Base-by-base conservation (phyloP, 2,888 invertebrate species). In the Drosophila kanekoi region DNA sequence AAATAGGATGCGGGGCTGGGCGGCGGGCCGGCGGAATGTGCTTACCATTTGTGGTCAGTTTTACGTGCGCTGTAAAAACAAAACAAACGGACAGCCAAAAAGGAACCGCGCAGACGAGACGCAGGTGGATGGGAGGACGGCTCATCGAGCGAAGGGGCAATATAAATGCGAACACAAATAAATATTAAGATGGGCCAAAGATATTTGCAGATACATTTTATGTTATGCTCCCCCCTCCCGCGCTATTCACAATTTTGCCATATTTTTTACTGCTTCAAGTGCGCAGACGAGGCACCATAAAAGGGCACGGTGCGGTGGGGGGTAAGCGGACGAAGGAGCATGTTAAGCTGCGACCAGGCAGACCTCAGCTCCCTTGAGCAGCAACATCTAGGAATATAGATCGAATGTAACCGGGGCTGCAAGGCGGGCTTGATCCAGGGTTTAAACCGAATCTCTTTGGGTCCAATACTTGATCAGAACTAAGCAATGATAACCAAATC, bases 51-150 rank as follows among this genome's bases (percentile, higher is more conserved):
- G 87, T 77, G 82, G 82, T 87, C 82, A 83, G 64, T 87, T 84
- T 87, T 79, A 84, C 84, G 85, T 76, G 72, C 78, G 85, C 58
- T 75, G 84, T 82, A 84, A 82, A 87, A 84, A 84, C 81, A 87
- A 87, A 75, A 68, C 74, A 70, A 64, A 53, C 60, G 60, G 28
- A 64, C 45, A 44, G 35, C 35, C 48, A 45, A 43, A 32, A 37
- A 33, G 28, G 18, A 66, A 38, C 9, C 32, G 4, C 38, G 40
- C n/a, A 43, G 11, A 18, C 20, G 16, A 48, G 10, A 33, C 5
- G 14, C 14, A n/a, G 4, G 35, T 1, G 0, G 9, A 10, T 23
- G 4, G 9, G 20, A 8, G n/a, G 8, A 23, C 2, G 9, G 28
- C 32, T 4, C 33, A 43, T 28, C 28, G 28, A 5, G 35, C 62